These are phyloP conservation scores for Drosophila tani DNA, from an alignment of 1,140 invertebrate species.

Conservation along the genomic window DNA sequence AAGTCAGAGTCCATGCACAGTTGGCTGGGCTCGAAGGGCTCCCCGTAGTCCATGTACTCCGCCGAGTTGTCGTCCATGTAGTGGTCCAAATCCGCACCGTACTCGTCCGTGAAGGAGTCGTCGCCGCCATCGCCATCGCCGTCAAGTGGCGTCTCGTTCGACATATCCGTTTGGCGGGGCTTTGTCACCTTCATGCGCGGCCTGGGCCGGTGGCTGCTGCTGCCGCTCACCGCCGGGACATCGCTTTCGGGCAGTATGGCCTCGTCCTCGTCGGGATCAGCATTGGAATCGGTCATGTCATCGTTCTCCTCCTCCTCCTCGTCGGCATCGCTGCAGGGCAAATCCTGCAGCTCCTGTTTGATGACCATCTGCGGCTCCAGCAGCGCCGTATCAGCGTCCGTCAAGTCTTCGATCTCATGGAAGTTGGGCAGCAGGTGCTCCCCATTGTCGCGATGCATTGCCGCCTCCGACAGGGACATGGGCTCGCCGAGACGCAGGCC, in stretches of 20 bases:
- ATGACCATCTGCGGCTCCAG: conserved; percentile 81
- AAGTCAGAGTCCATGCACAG: conserved; percentile 49
- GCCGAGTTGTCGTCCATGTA: conserved; percentile 61
- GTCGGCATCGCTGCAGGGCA: conserved; percentile 58
- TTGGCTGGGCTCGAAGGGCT: conserved; percentile 38
- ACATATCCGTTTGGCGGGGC: conserved; percentile 40
- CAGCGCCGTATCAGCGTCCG: conserved; percentile 71
- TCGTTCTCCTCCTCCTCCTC: conserved; percentile 40
- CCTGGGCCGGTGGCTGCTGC: conserved; percentile 22
- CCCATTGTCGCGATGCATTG: conserved; percentile 12
- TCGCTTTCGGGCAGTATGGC: conserved; percentile 61
- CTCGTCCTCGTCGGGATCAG: conserved; percentile 52
- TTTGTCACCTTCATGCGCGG: conserved; percentile 51
- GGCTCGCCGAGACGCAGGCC: conserved; percentile 38
- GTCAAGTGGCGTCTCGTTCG: conserved; percentile 34
- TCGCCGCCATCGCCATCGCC: conserved; percentile 40
- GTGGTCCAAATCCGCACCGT: conserved; percentile 55
- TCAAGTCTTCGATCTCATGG: conserved; percentile 75
- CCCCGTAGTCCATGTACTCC: conserved; percentile 60
- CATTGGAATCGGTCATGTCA: conserved; percentile 37
- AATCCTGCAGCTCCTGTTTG: conserved; percentile 73
- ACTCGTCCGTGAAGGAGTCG: conserved; percentile 64
- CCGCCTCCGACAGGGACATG: conserved; percentile 38
- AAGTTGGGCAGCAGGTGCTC: conserved; percentile 41
- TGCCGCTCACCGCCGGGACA: conserved; percentile 17